phyloP scores from a whole-genome alignment of 2,113 vertebrate species.

The Gasterosteus aculeatus region DNA sequence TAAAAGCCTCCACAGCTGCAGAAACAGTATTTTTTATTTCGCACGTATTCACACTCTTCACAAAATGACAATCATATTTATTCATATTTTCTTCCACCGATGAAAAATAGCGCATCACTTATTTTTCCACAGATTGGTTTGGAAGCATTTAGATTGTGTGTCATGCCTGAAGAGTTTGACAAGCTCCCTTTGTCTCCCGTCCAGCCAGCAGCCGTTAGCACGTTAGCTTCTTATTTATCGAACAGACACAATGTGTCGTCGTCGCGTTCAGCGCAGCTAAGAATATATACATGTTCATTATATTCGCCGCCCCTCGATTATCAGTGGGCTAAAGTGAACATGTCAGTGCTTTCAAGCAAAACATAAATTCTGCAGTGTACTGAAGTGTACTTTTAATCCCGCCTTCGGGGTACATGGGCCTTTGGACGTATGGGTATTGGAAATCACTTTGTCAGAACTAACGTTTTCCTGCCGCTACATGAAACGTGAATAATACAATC shows the following conservation, averaged over 20 bases:
- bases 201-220: background rate
- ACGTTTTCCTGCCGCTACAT: conserved; percentile 31
- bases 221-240: too few relatives aligned
- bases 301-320: conserved; percentile 22
- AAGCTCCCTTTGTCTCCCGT: background rate
- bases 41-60: background rate
- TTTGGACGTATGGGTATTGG: conserved; percentile 41
- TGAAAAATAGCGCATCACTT: background rate
- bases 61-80: too few relatives aligned
- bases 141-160: background rate
- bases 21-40: background rate
- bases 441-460: conserved; percentile 21
- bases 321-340: conserved; percentile 41
- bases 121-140: background rate
- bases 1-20: background rate
- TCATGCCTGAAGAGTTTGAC: background rate
- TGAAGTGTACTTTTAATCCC: conserved; percentile 46
- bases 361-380: conserved; percentile 53
- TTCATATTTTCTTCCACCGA: background rate
- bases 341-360: conserved; percentile 35
- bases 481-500: conserved; percentile 23
- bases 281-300: conserved; percentile 19
- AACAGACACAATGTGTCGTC: too few relatives aligned
- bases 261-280: background rate
- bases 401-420: conserved; percentile 43